Evolutionary conservation across 2,888 invertebrate genomes (phyloP), one percentile per base, ranked within the genome.

Genomic region (Drosophila anomalata): DNA sequence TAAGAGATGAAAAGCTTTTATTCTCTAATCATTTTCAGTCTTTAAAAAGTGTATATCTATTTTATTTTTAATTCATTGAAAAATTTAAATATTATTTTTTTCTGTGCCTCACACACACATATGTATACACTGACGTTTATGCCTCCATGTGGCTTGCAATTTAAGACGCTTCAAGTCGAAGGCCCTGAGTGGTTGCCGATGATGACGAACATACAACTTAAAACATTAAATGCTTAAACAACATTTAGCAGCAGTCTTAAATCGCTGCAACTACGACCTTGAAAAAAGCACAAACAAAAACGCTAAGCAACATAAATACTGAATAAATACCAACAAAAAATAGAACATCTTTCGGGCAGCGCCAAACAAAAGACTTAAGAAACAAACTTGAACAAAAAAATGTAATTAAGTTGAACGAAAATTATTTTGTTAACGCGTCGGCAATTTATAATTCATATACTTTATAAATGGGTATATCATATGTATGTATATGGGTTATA

Each of bases 121-220:
- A n/a, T n/a, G n/a, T n/a, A 26, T 7, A 9, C 9, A 9, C 2
- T 9, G 14, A 17, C 14, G 55, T 20, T 9, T 29, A 46, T 52
- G 44, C 53, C 26, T 65, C 67, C 86, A 85, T 85, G 82, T 77
- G 82, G 87, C 82, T 82, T 87, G 82, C 86, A 82, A 87, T 82
- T 87, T 85, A 87, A 82, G 82, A 87, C 86, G 82, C 87, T 58
- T 39, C 59, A 70, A 70, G 70, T 33, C 51, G 68, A 31, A 66
- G 65, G 46, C 65, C 65, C 65, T 53, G 67, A 53, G 53, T 66
- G 53, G 36, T 53, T 63, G 63, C 33, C 52, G 48, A 72, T 73
- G 66, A 74, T 44, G 67, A 33, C 17, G 31, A 46, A 22, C n/a
- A 26, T 14, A 20, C 17, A 20, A 12, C 41, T 12, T 11, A n/a